phyloP scores from a whole-genome alignment of 2,888 invertebrate species.

The Bimastos eiseni region DNA sequence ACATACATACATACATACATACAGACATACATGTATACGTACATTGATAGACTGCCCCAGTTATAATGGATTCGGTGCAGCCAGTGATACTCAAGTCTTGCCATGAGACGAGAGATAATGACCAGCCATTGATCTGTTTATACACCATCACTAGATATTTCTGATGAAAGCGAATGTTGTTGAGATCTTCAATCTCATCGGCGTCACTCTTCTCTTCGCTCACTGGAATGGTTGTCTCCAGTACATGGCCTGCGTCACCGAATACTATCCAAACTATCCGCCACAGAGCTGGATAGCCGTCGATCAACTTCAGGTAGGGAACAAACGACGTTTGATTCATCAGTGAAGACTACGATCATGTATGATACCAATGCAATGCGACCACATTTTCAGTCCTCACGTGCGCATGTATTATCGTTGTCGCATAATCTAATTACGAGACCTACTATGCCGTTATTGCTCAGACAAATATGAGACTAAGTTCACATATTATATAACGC shows the following conservation, averaged over 20 bases:
- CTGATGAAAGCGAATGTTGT: background rate
- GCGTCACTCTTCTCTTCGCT: constrained; percentile 31
- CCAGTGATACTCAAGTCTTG: too few relatives aligned
- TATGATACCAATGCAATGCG: too few relatives aligned
- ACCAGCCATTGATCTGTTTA: background rate
- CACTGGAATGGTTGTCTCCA: constrained; percentile 44
- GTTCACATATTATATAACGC: too few relatives aligned
- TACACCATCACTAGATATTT: background rate
- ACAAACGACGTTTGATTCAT: background rate
- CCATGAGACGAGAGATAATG: too few relatives aligned
- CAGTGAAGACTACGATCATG: background rate
- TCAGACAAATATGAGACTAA: too few relatives aligned
- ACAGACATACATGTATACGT: too few relatives aligned
- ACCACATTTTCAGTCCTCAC: too few relatives aligned
- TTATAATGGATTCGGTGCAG: too few relatives aligned
- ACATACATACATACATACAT: background rate
- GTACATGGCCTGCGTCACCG: constrained; percentile 34
- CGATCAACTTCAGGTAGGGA: background rate
- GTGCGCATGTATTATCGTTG: too few relatives aligned
- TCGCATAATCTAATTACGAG: too few relatives aligned
- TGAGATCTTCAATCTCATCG: constrained; percentile 32
- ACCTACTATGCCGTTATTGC: too few relatives aligned
- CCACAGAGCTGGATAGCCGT: constrained; percentile 32
- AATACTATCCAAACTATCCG: constrained; percentile 36
- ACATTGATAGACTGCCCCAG: too few relatives aligned